Evolutionary conservation across 2,888 invertebrate species (phyloP), one percentile per base, ranked within the genome.

Genomic region (Synergus gifuensis): DNA sequence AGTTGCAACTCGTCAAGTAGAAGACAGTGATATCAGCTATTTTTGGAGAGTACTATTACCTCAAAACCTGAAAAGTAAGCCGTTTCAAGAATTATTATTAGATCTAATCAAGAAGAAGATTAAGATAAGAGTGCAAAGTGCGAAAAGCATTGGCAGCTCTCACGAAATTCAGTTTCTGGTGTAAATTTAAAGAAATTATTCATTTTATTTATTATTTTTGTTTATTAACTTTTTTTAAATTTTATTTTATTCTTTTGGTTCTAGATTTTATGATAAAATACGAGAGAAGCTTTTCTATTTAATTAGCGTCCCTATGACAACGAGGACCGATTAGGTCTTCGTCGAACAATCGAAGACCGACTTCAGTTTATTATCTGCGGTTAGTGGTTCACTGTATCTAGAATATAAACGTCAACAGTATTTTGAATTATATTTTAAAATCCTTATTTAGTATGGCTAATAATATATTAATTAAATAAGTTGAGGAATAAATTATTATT

Each of bases 281-380:
- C 16, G 46, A 46, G 8, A 69, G 28, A 69, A 28, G 28, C 69
- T 73, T 54, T 54, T 49, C 88, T 87, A 90, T 90, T 89, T 85
- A 90, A 88, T 90, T 90, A 90, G 86, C 83, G 87, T 89, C 83
- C 82, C 88, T 85, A 88, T 88, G 89, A 84, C 88, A 81, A 89
- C 88, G 80, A 79, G 78, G 80, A 78, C 78, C 78, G 85, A 87
- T 86, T 87, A 84, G 82, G 81, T 78, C 82, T 80, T 77, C 81
- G 77, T 79, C 79, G 78, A 80, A 86, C 83, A 86, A 85, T 87
- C 83, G 81, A 86, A 81, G 79, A 79, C 77, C 81, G 81, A 54
- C 79, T 73, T 73, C 79, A 82, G 83, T 82, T 79, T 69, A 79
- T 78, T 69, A 79, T 49, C 62, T 66, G 73, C 54, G 77, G 73